Base-by-base conservation (phyloP, 2,113 vertebrate genomes). In the Platichthys flesus region DNA sequence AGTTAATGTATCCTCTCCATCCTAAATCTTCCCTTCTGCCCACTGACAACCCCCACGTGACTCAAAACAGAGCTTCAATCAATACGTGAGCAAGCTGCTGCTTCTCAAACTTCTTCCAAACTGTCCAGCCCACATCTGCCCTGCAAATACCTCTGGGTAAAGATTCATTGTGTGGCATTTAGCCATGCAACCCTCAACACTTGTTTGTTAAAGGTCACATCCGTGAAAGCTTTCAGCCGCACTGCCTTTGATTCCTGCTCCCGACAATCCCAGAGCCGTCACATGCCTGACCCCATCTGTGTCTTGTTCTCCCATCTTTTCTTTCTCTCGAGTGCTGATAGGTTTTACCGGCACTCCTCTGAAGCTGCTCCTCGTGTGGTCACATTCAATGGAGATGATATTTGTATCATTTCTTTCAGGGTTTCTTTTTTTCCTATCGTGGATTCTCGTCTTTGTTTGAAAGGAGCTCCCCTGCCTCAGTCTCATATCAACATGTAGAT, bases 201-300 rank as follows among this genome's bases (percentile, higher is more conserved):
- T 59, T 67, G 21, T 75, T 80, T 67, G 59, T 31, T 42, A 87
- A 90, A 90, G 87, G 87, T 89, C 87, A 81, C 35, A 40, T 73
- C 55, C 37, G 61, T 77, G 77, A 87, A 89, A 84, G 78, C 84
- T 82, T 87, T 78, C 57, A 42, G 21, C 42, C 28, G 28, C 35
- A 5, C 60, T 3, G 52, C 62, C 52, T n/a, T 59, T 35, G 9
- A 61, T 67, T 79, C 76, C 42, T 7, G 2, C 67, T 73, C 18
- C 47, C 21, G 40, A 31, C 57, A 57, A 3, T 21, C 3, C 9
- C 73, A 8, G 60, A 57, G 15, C 3, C 45, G 45, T 7, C 54
- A 58, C 49, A 37, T 54, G 16, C 63, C 77, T 67, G 68, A 42
- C 55, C 45, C 64, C 49, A 3, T 45, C 51, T 45, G 4, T 24